Percentiles rank a stretch among this genome's conserved stretches.
These are phyloP conservation scores for Enhydra lutris DNA, from an alignment of 2,113 vertebrate species.

Conservation along the genomic window DNA sequence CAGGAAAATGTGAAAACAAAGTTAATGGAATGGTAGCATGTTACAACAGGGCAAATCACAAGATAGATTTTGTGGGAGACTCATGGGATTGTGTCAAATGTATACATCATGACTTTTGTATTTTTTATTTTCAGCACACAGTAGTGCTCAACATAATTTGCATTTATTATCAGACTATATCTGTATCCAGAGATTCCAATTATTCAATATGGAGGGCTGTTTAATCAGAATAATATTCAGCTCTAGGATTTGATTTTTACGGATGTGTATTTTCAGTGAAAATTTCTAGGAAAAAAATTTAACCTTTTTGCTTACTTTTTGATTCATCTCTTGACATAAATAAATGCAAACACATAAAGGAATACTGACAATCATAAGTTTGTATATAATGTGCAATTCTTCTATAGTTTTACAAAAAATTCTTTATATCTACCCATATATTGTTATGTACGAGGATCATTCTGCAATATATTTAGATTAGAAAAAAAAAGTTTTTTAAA, in stretches of 20 bases:
- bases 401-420: background rate
- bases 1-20: background rate
- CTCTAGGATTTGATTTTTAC: background rate
- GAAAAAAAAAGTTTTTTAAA: background rate
- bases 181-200: background rate
- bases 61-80: background rate
- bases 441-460: background rate
- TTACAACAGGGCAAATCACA: background rate
- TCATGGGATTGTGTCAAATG: background rate
- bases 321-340: background rate
- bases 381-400: background rate
- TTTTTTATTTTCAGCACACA: background rate
- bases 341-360: background rate
- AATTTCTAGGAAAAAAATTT: background rate
- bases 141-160: background rate
- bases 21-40: background rate
- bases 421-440: background rate
- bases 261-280: background rate
- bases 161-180: background rate
- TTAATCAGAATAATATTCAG: background rate
- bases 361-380: background rate
- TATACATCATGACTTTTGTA: background rate
- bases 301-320: background rate
- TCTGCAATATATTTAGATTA: background rate
- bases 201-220: background rate